Evolutionary conservation across 2,888 invertebrate genomes (phyloP).

Genomic region (Branchipolynoe longqiensis): DNA sequence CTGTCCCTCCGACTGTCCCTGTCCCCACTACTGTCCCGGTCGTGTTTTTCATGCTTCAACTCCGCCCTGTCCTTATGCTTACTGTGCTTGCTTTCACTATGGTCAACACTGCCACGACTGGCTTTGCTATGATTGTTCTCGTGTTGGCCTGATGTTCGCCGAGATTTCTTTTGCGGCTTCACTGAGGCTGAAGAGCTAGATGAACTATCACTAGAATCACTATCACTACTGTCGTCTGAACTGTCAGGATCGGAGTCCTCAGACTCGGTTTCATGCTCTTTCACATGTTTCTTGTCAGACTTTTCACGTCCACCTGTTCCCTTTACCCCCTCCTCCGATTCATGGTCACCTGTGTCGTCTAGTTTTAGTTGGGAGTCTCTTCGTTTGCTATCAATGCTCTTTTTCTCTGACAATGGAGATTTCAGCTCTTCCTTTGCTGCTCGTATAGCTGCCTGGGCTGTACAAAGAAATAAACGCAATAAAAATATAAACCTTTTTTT

Average conservation of each 20-base stretch:
- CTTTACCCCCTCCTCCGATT: constrained; percentile 6
- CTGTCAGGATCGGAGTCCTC: constrained; percentile 54
- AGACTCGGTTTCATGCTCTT: not conserved
- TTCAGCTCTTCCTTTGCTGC: constrained; percentile 8
- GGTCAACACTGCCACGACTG: not conserved
- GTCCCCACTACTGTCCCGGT: constrained; percentile 54
- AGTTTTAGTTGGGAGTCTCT: not conserved
- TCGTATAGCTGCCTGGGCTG: not conserved
- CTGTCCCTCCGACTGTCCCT: constrained; percentile 41
- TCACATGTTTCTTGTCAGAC: not conserved
- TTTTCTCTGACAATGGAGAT: constrained; percentile 8
- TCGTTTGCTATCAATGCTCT: constrained; percentile 21
- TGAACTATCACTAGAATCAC: constrained; percentile 30
- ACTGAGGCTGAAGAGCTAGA: constrained; percentile 40
- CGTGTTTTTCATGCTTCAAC: not conserved
- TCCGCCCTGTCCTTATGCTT: not conserved
- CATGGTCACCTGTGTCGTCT: not conserved
- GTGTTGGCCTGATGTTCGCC: not conserved
- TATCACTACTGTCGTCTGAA: constrained; percentile 51
- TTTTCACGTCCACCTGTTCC: not conserved
- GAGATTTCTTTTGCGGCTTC: not conserved
- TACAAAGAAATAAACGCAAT: too few relatives aligned
- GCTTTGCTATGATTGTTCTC: not conserved
- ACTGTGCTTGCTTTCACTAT: constrained; percentile 26
- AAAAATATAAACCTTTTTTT: too few relatives aligned